Base-by-base conservation (phyloP, 2,888 invertebrate genomes). In the Plutella xylostella region DNA sequence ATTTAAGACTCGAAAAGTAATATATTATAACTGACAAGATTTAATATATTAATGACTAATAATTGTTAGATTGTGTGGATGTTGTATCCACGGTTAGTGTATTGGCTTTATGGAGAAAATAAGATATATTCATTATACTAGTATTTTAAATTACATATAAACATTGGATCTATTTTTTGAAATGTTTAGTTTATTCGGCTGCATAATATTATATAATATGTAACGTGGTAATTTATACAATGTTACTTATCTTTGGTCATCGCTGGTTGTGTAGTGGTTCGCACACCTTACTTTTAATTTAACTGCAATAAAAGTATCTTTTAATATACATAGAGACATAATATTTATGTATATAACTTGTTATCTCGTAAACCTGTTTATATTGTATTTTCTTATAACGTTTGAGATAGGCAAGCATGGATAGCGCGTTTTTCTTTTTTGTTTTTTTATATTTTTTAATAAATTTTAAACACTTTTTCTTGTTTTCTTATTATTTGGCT, bases 1-100 rank as follows among this genome's bases (percentile, higher is more conserved):
- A 68, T 72, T 70, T 75, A 75, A 76, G 73, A 73, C 70, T 72
- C 58, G 58, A 72, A 72, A 73, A 73, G 70, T 70, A 72, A 72
- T 69, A 65, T 66, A 65, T 68, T 51, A 49, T 61, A 60, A 60
- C 62, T 61, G 58, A 63, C 58, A 55, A 61, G 58, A 59, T 51
- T 57, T 61, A 56, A 42, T 33, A 42, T 42, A 33, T 42, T 21
- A 33, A 17, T 21, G n/a, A 37, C 14, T 15, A 17, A 33, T 33
- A 21, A 17, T 21, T 17, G n/a, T 20, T 33, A 33, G 28, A 33
- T 42, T 42, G 20, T 42, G 41, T 42, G 42, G n/a, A 34, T 42
- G 34, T 5, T 20, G 19, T 31, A 14, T 30, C 63, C 60, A 57
- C 58, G n/a, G n/a, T n/a, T n/a, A 52, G 44, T 45, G 52, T 49